Evolutionary conservation across 1,140 invertebrate genomes (phyloP), one percentile per base, ranked within the genome.

Genomic region (Ostrea denselamellosa): DNA sequence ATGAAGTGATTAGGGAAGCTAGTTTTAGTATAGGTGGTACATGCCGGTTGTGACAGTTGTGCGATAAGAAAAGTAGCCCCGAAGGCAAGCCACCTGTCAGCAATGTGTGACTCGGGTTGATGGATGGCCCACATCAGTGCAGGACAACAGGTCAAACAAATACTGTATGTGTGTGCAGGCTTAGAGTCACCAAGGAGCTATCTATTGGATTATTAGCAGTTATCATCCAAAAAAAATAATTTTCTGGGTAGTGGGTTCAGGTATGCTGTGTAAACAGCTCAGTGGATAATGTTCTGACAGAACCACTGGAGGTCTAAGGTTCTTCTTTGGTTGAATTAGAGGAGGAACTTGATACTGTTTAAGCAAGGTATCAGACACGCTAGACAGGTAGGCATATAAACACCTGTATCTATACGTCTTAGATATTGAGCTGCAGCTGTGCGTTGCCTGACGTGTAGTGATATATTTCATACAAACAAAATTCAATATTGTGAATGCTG

Each of bases 191-290:
- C 28, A 22, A 68, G 22, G 22, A 25, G 25, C 25, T 77, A 77
- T 25, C 28, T 77, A 77, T 77, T 77, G 68, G 68, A 77, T 77
- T 77, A 77, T 77, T 77, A 25, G 28, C 28, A 77, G 68, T 77
- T 77, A 77, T 77, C 68, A 77, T 28, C 14, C 68, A 77, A 77
- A 77, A 71, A n/a, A 62, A 10, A 77, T 77, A 34, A 77, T 77
- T 77, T 77, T 25, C 68, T 77, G 68, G 68, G 68, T 77, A 28
- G 25, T 14, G 25, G 68, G 28, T 77, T 77, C 68, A 77, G 68
- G 68, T 77, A 77, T 77, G 68, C 68, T 77, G 68, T 28, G 68
- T 77, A 77, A 77, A 77, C 28, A 77, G 68, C 68, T 77, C 10
- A 28, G 68, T 77, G 68, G 68, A 77, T 77, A 77, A 12, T 10